Conservation (phyloP, 1,140 invertebrate species). For the Apis dorsata region DNA sequence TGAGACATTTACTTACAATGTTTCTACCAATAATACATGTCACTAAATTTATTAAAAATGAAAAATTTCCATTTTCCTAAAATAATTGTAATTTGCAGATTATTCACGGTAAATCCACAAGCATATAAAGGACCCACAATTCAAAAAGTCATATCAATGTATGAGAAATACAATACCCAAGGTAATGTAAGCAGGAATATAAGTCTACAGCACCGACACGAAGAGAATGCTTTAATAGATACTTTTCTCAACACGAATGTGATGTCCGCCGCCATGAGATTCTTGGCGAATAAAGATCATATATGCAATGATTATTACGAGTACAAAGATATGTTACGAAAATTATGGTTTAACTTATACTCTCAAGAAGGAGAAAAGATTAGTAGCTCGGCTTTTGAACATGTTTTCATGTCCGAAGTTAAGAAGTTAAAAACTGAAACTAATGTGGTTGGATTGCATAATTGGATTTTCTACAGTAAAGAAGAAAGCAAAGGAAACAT, state of each 20-base stretch:
- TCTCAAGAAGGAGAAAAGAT: slow-evolving; percentile 87
- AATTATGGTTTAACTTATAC: slow-evolving; percentile 91
- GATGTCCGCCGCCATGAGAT: slow-evolving; percentile 83
- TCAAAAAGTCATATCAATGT: slow-evolving; percentile 84
- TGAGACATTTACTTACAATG: too few relatives aligned
- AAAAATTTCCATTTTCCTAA: neutral
- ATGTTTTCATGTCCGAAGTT: slow-evolving; percentile 92
- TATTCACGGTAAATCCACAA: slow-evolving; percentile 82
- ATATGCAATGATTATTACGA: slow-evolving; percentile 76
- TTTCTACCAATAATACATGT: neutral
- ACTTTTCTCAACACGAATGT: slow-evolving; percentile 83
- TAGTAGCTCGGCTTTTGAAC: slow-evolving; percentile 92
- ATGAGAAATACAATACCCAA: slow-evolving; percentile 89
- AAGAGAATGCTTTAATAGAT: slow-evolving; percentile 83
- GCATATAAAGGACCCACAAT: slow-evolving; percentile 85
- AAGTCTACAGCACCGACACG: slow-evolving; percentile 83
- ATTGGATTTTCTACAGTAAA: slow-evolving; percentile 92
- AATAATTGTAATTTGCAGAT: slow-evolving; percentile 76
- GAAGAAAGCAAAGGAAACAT: slow-evolving; percentile 85
- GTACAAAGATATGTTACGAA: slow-evolving; percentile 87
- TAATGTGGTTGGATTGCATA: slow-evolving; percentile 91
- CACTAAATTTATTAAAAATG: too few relatives aligned
- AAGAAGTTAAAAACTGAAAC: slow-evolving; percentile 79
- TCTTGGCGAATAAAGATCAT: slow-evolving; percentile 81
- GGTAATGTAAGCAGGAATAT: slow-evolving; percentile 88